Percentiles rank a stretch among this genome's conserved stretches.
phyloP scores from a whole-genome alignment of 2,113 vertebrate species.

The Steatornis caripensis region DNA sequence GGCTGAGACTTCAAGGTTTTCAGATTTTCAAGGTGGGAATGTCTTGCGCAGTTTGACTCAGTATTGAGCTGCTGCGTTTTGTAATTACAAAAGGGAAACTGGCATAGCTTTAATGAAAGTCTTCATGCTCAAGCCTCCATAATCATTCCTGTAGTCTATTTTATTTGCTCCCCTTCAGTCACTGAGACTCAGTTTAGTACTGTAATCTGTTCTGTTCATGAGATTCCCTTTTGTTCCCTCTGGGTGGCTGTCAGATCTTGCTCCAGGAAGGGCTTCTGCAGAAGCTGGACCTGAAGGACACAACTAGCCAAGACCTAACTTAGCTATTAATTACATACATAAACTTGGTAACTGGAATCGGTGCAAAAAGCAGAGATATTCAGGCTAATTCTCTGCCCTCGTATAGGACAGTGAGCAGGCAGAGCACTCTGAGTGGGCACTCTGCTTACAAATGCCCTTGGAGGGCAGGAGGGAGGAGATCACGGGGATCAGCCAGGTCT shows the following conservation, averaged over 20 bases:
- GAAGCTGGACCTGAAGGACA: not conserved
- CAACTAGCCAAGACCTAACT: not conserved
- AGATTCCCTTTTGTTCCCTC: not conserved
- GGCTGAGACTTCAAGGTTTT: not conserved
- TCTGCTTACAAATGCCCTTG: not conserved
- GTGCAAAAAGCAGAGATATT: not conserved
- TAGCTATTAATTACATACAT: not conserved
- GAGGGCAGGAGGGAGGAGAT: not conserved
- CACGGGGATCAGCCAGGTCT: accelerated
- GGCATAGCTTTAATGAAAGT: not conserved
- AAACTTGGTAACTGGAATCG: not conserved
- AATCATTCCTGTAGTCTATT: not conserved
- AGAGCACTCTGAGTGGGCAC: not conserved
- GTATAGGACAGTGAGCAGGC: not conserved
- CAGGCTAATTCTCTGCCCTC: not conserved
- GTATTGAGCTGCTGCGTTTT: not conserved
- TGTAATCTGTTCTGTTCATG: not conserved
- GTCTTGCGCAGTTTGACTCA: not conserved
- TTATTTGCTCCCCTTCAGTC: not conserved
- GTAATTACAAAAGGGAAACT: not conserved
- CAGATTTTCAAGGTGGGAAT: not conserved
- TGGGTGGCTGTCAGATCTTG: not conserved
- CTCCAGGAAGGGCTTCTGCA: not conserved
- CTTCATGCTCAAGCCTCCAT: not conserved
- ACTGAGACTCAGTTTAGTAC: not conserved